phyloP scores from a whole-genome alignment of 2,113 vertebrate species.

The Pseudolaguvia tuberculata region DNA sequence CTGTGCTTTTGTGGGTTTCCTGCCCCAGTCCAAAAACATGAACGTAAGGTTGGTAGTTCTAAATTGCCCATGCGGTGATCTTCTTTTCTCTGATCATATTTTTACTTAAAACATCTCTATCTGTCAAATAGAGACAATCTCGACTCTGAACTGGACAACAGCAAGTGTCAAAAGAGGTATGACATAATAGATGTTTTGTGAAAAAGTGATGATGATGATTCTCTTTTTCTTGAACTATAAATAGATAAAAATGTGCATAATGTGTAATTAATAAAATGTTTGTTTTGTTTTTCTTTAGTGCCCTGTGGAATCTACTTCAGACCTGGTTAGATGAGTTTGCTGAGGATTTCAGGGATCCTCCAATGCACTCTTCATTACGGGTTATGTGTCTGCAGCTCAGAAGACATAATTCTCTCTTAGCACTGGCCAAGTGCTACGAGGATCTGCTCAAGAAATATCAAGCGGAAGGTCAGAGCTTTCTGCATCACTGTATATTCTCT shows the following conservation, averaged over 20 bases:
- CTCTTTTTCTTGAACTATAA: background rate
- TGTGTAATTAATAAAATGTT: background rate
- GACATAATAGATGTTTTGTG: slow-evolving; percentile 13
- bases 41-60: no score
- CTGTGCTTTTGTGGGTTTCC: no score
- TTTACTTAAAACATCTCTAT: slow-evolving; percentile 9
- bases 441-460: slow-evolving; percentile 66
- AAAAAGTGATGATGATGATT: background rate
- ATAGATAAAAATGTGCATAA: background rate
- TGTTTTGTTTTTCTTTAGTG: slow-evolving; percentile 43
- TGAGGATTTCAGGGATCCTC: slow-evolving; percentile 77
- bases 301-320: slow-evolving; percentile 67
- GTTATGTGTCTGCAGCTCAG: slow-evolving; percentile 57
- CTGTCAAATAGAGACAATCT: slow-evolving; percentile 52
- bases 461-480: slow-evolving; percentile 58
- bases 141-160: slow-evolving; percentile 55
- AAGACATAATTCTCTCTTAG: slow-evolving; percentile 58
- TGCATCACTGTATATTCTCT: background rate
- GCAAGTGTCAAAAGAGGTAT: slow-evolving; percentile 57
- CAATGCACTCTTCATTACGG: slow-evolving; percentile 60
- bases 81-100: no score
- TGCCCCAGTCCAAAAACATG: no score
- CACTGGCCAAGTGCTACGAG: slow-evolving; percentile 62
- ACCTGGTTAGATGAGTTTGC: slow-evolving; percentile 78
- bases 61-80: no score